These are phyloP conservation scores for Julus scanicus DNA, from an alignment of 2,888 invertebrate species.

Conservation along the genomic window DNA sequence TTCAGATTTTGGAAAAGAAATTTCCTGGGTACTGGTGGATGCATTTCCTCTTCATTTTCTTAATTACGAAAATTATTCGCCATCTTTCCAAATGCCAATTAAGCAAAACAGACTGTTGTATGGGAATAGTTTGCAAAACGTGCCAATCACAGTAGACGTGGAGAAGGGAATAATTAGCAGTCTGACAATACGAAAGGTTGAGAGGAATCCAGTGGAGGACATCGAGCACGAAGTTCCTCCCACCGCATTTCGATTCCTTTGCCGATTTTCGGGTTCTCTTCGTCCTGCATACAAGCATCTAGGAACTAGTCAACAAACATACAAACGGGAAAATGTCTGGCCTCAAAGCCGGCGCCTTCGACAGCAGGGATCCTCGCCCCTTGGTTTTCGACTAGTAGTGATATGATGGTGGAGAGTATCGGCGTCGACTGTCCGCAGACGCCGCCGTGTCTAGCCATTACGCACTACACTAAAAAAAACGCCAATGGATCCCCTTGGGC, in stretches of 20 bases:
- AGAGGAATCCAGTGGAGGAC: background rate
- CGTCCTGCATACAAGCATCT: background rate
- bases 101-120: background rate
- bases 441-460: slow-evolving; percentile 28
- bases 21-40: too few species aligned
- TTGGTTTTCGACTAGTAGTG: slow-evolving; percentile 12
- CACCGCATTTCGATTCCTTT: background rate
- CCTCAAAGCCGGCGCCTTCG: background rate
- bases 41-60: too few species aligned
- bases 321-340: background rate
- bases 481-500: background rate
- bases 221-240: background rate
- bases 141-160: background rate
- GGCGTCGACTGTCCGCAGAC: slow-evolving; percentile 45
- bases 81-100: background rate
- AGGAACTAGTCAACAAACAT: slow-evolving; percentile 27
- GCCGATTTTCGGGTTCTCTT: background rate
- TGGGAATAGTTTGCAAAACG: background rate
- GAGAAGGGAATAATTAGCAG: background rate
- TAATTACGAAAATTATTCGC: too few species aligned
- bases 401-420: background rate
- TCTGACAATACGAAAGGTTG: background rate
- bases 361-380: background rate
- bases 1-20: too few species aligned
- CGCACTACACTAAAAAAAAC: slow-evolving; percentile 41